These are phyloP conservation scores for Busseola fusca DNA, from an alignment of 2,888 invertebrate species.

Conservation along the genomic window DNA sequence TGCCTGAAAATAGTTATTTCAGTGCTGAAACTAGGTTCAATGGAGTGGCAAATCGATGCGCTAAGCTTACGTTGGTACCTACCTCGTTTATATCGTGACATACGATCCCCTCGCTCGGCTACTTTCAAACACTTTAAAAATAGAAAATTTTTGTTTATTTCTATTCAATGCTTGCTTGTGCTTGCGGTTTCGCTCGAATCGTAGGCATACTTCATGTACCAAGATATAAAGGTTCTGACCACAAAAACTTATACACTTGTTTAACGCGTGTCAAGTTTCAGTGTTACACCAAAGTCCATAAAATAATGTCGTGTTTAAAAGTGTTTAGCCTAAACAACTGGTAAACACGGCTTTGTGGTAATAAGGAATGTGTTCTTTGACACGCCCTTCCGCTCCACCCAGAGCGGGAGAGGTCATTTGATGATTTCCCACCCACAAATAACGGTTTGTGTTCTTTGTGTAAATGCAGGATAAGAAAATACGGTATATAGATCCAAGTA, in stretches of 20 bases:
- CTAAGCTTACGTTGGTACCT: conserved; percentile 58
- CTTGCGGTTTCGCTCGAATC: neutral
- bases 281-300: too few species aligned
- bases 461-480: neutral
- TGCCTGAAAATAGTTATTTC: conserved; percentile 62
- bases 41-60: conserved; percentile 67
- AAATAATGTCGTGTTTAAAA: too few species aligned
- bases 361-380: too few species aligned
- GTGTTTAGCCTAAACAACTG: too few species aligned
- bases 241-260: too few species aligned
- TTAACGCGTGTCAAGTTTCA: too few species aligned
- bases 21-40: conserved; percentile 63
- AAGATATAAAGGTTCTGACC: too few species aligned
- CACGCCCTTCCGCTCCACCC: too few species aligned
- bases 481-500: too few species aligned
- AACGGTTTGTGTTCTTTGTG: neutral
- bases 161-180: neutral
- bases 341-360: too few species aligned
- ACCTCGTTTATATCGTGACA: conserved; percentile 59
- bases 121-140: conserved; percentile 23
- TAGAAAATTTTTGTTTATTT: conserved; percentile 12
- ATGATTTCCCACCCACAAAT: too few species aligned
- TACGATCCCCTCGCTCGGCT: conserved; percentile 39
- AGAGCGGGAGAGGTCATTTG: too few species aligned
- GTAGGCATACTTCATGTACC: neutral